phyloP scores from a whole-genome alignment of 2,113 vertebrate species.

The Melanerpes formicivorus region DNA sequence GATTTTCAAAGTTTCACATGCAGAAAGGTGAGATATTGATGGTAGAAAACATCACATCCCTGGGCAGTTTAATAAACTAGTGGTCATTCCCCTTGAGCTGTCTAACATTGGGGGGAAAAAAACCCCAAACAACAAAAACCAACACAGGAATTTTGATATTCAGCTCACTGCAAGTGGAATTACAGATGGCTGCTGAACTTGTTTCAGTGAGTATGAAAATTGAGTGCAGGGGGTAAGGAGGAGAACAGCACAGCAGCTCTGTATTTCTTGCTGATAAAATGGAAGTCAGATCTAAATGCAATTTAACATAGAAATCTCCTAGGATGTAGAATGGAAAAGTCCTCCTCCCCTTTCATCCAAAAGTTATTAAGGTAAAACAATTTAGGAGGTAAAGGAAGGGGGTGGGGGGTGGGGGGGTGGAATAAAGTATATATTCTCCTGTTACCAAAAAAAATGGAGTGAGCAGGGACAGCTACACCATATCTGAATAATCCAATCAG shows the following conservation, averaged over 20 bases:
- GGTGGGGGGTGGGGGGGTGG: background rate
- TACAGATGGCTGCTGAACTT: conserved; percentile 57
- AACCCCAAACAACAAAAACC: background rate
- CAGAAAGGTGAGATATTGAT: conserved; percentile 55
- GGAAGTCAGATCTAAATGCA: conserved; percentile 29
- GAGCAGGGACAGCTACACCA: background rate
- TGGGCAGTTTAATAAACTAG: conserved; percentile 38
- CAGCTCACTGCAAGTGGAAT: conserved; percentile 25
- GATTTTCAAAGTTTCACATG: conserved; percentile 15
- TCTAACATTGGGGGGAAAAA: background rate
- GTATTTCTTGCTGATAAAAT: background rate
- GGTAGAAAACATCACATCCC: conserved; percentile 25
- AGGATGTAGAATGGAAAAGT: background rate
- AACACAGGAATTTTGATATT: conserved; percentile 65
- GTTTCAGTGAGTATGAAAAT: conserved; percentile 27
- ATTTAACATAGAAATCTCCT: conserved; percentile 29
- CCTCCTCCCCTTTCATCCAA: background rate
- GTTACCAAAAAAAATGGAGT: background rate
- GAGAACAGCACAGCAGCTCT: background rate
- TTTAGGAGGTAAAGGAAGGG: background rate
- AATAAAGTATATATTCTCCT: background rate
- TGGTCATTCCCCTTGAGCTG: conserved; percentile 28
- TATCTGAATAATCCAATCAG: conserved; percentile 26
- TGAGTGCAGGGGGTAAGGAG: background rate
- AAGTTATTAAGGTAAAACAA: background rate